Evolutionary conservation across 2,888 invertebrate species (phyloP).

Genomic region (Drosophila nigritarsus): DNA sequence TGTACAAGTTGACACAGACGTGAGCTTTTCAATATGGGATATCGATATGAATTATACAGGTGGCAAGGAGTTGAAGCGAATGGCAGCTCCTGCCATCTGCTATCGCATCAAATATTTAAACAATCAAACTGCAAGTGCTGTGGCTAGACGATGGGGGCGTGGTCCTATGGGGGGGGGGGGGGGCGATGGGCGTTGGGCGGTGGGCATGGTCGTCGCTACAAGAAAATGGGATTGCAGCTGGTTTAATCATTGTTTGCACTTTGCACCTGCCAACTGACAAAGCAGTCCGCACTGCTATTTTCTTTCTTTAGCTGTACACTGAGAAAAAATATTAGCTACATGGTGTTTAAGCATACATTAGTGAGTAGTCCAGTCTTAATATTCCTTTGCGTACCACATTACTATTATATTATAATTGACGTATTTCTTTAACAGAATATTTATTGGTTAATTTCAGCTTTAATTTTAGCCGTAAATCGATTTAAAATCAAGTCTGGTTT

Average conservation of each 20-base stretch:
- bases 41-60: conserved; percentile 47
- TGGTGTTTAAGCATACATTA: background rate
- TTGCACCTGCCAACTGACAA: conserved; percentile 73
- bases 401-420: no score
- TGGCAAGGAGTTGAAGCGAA: conserved; percentile 34
- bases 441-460: background rate
- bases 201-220: background rate
- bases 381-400: background rate
- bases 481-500: background rate
- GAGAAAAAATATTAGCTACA: background rate
- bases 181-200: conserved; percentile 14
- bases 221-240: conserved; percentile 35
- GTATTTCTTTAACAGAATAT: no score
- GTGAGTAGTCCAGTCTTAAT: background rate
- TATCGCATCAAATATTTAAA: conserved; percentile 74
- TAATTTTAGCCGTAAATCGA: background rate
- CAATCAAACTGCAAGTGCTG: conserved; percentile 65
- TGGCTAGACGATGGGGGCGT: conserved; percentile 45
- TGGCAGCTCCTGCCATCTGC: conserved; percentile 46
- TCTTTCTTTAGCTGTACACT: background rate
- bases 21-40: conserved; percentile 21
- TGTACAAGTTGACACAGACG: conserved; percentile 1
- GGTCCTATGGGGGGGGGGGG: background rate
- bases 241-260: conserved; percentile 71
- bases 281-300: conserved; percentile 21